These are phyloP conservation scores for Amblyjoppa proteus DNA, from an alignment of 2,888 invertebrate genomes.

Conservation along the genomic window DNA sequence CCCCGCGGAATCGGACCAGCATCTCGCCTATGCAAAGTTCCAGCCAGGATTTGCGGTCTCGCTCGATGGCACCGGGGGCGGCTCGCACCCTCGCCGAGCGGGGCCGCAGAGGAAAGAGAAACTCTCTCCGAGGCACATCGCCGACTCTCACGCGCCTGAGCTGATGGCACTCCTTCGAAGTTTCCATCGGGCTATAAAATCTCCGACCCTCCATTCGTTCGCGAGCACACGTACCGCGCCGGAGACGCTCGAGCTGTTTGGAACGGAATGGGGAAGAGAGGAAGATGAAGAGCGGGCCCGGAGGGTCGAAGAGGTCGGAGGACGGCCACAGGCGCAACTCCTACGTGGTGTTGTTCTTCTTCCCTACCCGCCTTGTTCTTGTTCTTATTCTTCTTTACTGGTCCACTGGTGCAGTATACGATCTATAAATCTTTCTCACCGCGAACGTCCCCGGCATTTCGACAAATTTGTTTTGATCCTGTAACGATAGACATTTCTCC, in stretches of 20 bases:
- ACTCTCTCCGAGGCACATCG: conserved; percentile 1
- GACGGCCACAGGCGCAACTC: neutral
- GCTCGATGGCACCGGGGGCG: conserved; percentile 32
- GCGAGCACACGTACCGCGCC: conserved; percentile 23
- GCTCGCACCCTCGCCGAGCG: conserved; percentile 23
- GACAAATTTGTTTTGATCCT: conserved; percentile 66
- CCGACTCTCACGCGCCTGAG: conserved; percentile 23
- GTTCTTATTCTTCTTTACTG: conserved; percentile 11
- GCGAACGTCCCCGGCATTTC: conserved; percentile 44
- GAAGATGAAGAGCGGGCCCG: conserved; percentile 18
- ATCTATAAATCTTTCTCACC: conserved; percentile 62
- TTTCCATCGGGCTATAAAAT: conserved; percentile 60
- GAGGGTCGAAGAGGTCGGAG: neutral
- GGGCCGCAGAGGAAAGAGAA: neutral
- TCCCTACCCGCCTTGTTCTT: neutral
- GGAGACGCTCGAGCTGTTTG: conserved; percentile 45
- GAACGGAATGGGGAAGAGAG: conserved; percentile 31
- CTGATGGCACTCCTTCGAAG: conserved; percentile 55
- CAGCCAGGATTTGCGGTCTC: conserved; percentile 54
- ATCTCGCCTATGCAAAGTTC: conserved; percentile 54
- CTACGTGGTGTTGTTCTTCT: conserved; percentile 4
- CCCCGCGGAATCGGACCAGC: conserved; percentile 20
- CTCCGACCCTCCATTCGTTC: conserved; percentile 46
- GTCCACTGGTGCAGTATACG: neutral
- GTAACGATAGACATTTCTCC: conserved; percentile 55